phyloP scores from a whole-genome alignment of 2,113 vertebrate genomes.

The Hystrix brachyura region DNA sequence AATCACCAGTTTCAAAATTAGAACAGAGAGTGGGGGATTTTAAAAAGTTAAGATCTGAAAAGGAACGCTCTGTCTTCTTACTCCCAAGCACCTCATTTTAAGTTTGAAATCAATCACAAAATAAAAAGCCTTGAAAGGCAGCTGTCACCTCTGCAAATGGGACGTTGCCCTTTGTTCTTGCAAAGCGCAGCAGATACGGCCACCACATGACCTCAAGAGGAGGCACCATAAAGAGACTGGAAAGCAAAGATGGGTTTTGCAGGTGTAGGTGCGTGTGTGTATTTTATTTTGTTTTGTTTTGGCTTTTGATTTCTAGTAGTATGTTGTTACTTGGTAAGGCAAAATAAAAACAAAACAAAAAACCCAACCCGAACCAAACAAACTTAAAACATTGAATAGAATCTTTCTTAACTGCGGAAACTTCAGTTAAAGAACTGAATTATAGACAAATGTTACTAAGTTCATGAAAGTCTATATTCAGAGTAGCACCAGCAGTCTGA shows the following conservation, averaged over 20 bases:
- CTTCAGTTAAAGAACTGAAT: not conserved
- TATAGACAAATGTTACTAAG: not conserved
- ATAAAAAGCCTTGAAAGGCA: constrained; percentile 4
- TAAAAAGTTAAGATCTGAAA: constrained; percentile 19
- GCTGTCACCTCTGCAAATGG: not conserved
- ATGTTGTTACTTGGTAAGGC: not conserved
- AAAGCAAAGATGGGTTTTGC: not conserved
- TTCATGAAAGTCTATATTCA: not conserved
- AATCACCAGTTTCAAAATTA: not conserved
- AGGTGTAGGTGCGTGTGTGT: not conserved
- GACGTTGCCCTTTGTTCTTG: not conserved
- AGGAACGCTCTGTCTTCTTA: not conserved
- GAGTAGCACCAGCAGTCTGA: not conserved
- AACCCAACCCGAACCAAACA: not conserved
- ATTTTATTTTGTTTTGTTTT: not conserved
- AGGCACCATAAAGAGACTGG: not conserved
- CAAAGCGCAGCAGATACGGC: not conserved
- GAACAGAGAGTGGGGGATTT: not conserved
- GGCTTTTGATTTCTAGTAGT: not conserved
- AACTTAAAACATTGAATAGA: not conserved
- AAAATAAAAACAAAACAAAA: not conserved
- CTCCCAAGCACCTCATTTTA: not conserved
- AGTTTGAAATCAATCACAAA: not conserved
- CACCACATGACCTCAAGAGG: not conserved
- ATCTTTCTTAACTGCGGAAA: not conserved